Evolutionary conservation across 2,888 invertebrate species (phyloP), one percentile per base, ranked within the genome.

Genomic region (Aquatica leii): DNA sequence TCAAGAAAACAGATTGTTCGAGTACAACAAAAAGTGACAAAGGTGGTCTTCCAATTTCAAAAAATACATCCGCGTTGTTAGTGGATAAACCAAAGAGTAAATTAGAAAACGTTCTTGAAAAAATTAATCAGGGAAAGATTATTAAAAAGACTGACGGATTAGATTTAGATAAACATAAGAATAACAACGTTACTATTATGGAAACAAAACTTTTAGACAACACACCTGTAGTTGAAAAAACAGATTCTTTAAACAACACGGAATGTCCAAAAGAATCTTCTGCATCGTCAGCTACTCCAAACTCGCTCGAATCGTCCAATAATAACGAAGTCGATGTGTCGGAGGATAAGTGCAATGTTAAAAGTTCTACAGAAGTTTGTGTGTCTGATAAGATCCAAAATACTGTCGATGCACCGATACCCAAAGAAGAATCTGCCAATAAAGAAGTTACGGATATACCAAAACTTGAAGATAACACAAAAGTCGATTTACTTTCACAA

Each of bases 1-100:
- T 21, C 17, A 35, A 43, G 17, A 43, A 59, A 52, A 18, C 31
- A 17, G 40, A 40, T 49, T 18, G 14, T 37, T 21, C 21, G 20
- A 20, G 14, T 8, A 43, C 12, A 24, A 12, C 14, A 24, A 50
- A 50, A 50, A 31, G 5, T 31, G 49, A 31, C 2, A 31, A 12
- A 50, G 4, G n/a, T n/a, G 15, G 48, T 59, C 59, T 59, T 59
- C 53, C 59, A 59, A 15, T 31, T 46, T 9, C n/a, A 20, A 18
- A 40, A 59, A 21, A 18, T 18, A 18, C 17, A 43, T 51, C 59
- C n/a, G 35, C 46, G 41, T 15, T 24, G 6, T 24, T 11, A 48
- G 18, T 12, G 35, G 50, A 59, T 43, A 59, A 63, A 59, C 63
- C 63, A 63, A 63, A 63, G 63, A 63, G 43, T 51, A 52, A 59